Evolutionary conservation across 2,888 invertebrate species (phyloP), one percentile per base, ranked within the genome.

Genomic region (Dorcus hopei): DNA sequence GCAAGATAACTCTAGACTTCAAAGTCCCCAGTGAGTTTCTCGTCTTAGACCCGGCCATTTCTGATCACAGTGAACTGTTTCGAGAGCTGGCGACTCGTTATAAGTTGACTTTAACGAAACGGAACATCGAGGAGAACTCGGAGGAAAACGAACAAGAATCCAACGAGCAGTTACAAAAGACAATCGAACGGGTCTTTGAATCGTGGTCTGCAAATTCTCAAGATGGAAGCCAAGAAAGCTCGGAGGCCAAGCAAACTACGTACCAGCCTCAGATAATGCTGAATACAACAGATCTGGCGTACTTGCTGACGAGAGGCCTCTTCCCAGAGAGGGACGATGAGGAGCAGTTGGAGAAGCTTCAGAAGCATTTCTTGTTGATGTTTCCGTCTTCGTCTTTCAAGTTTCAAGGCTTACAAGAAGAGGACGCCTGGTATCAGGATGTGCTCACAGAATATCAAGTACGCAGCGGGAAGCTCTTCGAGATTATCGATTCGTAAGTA

Each of bases 11-110:
- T 26, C 79, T 83, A 41, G 72, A 77, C 53, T 75, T 84, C 16
- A 78, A 81, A 56, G 77, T 85, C 52, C 85, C 86, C 0, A 83
- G 83, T 52, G 81, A 83, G 52, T 76, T 83, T 4, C 79, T 86
- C 19, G 79, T 82, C 62, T 71, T 86, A 19, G 83, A 86, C 72
- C 81, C 83, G 1, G 74, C 75, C 16, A 67, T 82, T 8, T 72
- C 77, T 2, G 80, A 82, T 58, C 82, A 84, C 65, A 80, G 79
- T 49, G 79, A 79, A 26, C 61, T 77, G 11, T 68, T 76, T 6
- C 68, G 72, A 19, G 76, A 77, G 59, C 59, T 79, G 49, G 75
- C 81, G 50, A 63, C 78, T 64, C 62, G 79, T 60, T 73, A 79
- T 61, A 79, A 79, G 47, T 70, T 75, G 45, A 72, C 80, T 16